These are phyloP conservation scores for Lagodon rhomboides DNA, from an alignment of 2,797 vertebrate species.

Conservation along the genomic window DNA sequence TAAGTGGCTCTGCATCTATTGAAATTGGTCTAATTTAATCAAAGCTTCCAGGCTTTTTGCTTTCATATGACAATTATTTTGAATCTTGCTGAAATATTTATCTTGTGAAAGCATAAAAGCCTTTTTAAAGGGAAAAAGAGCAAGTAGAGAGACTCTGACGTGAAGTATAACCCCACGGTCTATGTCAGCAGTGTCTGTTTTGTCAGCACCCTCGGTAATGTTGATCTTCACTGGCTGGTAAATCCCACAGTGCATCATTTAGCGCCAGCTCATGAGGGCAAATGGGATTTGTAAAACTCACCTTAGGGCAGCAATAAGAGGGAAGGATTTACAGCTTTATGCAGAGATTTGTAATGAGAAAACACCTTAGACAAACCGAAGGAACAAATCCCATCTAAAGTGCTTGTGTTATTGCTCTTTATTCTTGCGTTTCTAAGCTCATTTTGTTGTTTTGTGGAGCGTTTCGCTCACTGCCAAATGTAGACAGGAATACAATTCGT, in stretches of 20 bases:
- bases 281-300: conserved; percentile 32
- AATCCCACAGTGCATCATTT: conserved; percentile 25
- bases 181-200: conserved; percentile 16
- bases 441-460: not conserved
- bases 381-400: conserved; percentile 9
- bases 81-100: not conserved
- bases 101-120: conserved; percentile 8
- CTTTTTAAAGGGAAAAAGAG: not conserved
- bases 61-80: not conserved
- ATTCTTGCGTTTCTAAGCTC: not conserved
- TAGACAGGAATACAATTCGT: not conserved
- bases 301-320: conserved; percentile 17
- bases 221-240: conserved; percentile 34
- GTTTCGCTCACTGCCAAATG: not conserved
- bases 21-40: not conserved
- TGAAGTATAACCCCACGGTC: not conserved
- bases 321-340: conserved; percentile 16
- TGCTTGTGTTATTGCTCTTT: not conserved
- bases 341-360: conserved; percentile 5
- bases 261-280: not conserved
- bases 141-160: not conserved
- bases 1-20: not conserved
- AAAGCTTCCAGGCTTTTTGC: not conserved
- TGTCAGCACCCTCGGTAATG: conserved; percentile 11
- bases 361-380: conserved; percentile 7